Percentiles rank a stretch among this genome's conserved stretches.
These are phyloP conservation scores for Hypolimnas misippus DNA, from an alignment of 2,888 invertebrate genomes.

Conservation along the genomic window DNA sequence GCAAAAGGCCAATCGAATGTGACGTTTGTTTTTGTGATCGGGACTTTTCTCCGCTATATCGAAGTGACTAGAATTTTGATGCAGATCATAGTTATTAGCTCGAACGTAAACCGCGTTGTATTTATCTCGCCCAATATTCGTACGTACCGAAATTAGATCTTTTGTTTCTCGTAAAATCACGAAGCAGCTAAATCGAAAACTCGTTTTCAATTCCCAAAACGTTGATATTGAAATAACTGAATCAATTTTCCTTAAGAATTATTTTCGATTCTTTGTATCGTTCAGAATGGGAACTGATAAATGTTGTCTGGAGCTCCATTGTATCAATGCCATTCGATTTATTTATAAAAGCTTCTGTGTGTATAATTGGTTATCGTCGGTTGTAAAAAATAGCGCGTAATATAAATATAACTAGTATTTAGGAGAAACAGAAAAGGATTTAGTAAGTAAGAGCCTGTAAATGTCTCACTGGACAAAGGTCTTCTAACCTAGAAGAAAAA, in stretches of 20 bases:
- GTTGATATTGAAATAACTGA: slow-evolving; percentile 1
- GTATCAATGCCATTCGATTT: slow-evolving; percentile 1
- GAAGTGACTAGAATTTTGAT: too few relatives aligned
- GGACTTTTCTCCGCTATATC: too few relatives aligned
- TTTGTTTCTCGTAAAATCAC: slow-evolving; percentile 25
- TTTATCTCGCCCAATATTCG: slow-evolving; percentile 8
- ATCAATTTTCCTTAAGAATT: slow-evolving; percentile 15
- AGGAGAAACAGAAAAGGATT: too few relatives aligned
- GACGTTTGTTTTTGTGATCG: too few relatives aligned
- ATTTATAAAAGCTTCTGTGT: slow-evolving; percentile 3
- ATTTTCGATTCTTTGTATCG: neutral
- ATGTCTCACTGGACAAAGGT: too few relatives aligned
- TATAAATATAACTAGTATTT: neutral
- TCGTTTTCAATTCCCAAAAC: slow-evolving; percentile 18
- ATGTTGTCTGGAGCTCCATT: neutral
- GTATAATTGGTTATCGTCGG: neutral
- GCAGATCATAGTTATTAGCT: too few relatives aligned
- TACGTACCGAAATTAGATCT: slow-evolving; percentile 9
- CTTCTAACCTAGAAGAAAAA: too few relatives aligned
- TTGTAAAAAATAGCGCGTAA: too few relatives aligned
- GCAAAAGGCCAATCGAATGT: too few relatives aligned
- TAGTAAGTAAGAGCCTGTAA: too few relatives aligned
- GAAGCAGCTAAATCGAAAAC: slow-evolving; percentile 14
- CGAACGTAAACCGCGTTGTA: neutral
- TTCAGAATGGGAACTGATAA: neutral